Evolutionary conservation across 2,113 vertebrate species (phyloP), one percentile per base, ranked within the genome.

Genomic region (Salvelinus sp.): DNA sequence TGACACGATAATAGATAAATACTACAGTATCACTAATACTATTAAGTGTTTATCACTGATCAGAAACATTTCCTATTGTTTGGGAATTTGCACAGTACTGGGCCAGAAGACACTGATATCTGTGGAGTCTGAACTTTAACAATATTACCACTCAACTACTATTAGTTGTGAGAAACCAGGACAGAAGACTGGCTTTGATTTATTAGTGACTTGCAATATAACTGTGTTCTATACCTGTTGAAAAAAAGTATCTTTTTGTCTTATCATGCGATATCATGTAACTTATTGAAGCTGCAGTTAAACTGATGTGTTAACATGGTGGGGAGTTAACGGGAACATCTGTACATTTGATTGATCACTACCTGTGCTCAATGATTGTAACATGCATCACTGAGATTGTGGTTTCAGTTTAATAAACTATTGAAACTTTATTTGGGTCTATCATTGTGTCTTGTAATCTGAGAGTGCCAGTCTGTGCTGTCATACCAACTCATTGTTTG

Each of bases 361-460:
- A 91, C 88, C 89, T 58, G 78, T 73, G 79, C 85, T 82, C 93
- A 91, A 94, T 86, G 88, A 88, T 93, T 92, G 92, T 92, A 87
- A 87, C 79, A 86, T 92, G 92, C 91, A 91, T 93, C 91, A 94
- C 94, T 10, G 9, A 90, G 91, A 91, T 92, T 92, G 91, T 95
- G 93, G 91, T 96, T 95, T 95, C 92, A 90, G 95, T 95, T 95
- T 95, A 97, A 97, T 97, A 97, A 97, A 95, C 77, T 38, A 91
- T 90, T 92, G 93, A 94, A 94, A 90, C 73, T 69, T 88, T 83
- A 91, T 62, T 77, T 76, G 79, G 80, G 68, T 89, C 92, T 91
- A 62, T 22, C 54, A 25, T 72, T 48, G 18, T 69, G 14, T 70
- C 74, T 4, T 44, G 38, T 2, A 25, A 58, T 22, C 54, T 68